These are phyloP conservation scores for Okamejei kenojei DNA, from an alignment of 2,797 vertebrate genomes.

Conservation along the genomic window DNA sequence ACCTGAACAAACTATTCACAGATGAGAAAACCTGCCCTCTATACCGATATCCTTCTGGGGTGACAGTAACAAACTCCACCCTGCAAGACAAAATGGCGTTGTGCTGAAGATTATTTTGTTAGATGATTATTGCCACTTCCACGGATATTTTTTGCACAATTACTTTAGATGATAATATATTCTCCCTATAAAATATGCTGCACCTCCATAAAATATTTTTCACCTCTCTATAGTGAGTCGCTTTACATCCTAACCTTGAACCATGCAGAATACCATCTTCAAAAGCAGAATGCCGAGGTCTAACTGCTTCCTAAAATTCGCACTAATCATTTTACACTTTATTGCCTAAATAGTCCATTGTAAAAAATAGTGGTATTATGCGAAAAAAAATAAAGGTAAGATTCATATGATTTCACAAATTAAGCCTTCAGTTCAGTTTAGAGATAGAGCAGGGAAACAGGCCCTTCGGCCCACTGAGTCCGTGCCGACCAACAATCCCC, in stretches of 20 bases:
- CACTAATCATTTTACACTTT: not conserved
- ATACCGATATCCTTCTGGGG: conserved; percentile 92
- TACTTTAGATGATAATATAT: too few relatives aligned
- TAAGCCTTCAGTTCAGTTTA: too few relatives aligned
- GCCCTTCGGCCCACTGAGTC: too few relatives aligned
- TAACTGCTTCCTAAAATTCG: not conserved
- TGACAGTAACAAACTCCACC: conserved; percentile 93
- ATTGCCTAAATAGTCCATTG: too few relatives aligned
- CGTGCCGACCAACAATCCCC: too few relatives aligned
- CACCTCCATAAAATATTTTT: too few relatives aligned
- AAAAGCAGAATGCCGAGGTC: not conserved
- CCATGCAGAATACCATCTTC: not conserved
- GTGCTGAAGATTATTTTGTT: not conserved
- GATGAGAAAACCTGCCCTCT: conserved; percentile 89
- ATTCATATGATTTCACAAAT: not conserved
- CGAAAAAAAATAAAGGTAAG: not conserved
- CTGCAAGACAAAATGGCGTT: conserved; percentile 50
- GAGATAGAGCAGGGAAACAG: too few relatives aligned
- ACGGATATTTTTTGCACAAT: not conserved
- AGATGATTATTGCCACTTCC: not conserved
- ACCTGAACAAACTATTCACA: conserved; percentile 91
- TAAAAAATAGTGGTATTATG: too few relatives aligned
- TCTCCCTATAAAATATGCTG: not conserved
- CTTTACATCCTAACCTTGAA: not conserved
- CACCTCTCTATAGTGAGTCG: not conserved